These are phyloP conservation scores for Loxodonta africana DNA, from an alignment of 2,113 vertebrate genomes.

Conservation along the genomic window DNA sequence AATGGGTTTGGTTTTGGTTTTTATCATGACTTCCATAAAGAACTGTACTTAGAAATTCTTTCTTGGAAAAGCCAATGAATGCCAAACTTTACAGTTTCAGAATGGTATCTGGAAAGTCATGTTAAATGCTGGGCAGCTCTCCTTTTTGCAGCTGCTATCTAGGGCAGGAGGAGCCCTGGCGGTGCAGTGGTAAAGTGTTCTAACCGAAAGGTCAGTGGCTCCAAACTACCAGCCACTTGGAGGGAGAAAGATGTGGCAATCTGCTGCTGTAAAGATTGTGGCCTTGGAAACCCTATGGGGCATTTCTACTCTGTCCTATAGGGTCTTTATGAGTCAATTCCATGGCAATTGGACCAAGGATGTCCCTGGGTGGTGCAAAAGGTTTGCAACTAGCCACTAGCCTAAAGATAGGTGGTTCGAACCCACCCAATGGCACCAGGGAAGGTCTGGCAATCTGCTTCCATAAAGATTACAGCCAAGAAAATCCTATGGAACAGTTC, in stretches of 20 bases:
- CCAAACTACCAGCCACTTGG: background rate
- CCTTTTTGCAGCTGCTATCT: background rate
- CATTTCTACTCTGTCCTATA: no score
- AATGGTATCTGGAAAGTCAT: background rate
- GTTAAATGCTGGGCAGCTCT: background rate
- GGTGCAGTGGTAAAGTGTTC: no score
- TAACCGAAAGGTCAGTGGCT: background rate
- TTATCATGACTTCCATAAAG: background rate
- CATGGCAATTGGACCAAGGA: no score
- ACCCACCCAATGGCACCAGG: no score
- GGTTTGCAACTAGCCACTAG: no score
- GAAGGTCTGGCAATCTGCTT: background rate
- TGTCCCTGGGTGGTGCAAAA: no score
- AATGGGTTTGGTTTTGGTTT: no score
- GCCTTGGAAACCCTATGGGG: no score
- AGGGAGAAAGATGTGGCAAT: background rate
- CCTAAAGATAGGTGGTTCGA: no score
- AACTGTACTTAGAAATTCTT: background rate
- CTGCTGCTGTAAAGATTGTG: no score
- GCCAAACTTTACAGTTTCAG: background rate
- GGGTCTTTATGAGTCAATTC: no score
- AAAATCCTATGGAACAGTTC: background rate
- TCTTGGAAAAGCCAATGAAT: background rate
- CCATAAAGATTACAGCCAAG: background rate
- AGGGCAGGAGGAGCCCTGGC: background rate